These are phyloP conservation scores for Teleiodes luculella DNA, from an alignment of 2,888 invertebrate genomes.

Conservation along the genomic window DNA sequence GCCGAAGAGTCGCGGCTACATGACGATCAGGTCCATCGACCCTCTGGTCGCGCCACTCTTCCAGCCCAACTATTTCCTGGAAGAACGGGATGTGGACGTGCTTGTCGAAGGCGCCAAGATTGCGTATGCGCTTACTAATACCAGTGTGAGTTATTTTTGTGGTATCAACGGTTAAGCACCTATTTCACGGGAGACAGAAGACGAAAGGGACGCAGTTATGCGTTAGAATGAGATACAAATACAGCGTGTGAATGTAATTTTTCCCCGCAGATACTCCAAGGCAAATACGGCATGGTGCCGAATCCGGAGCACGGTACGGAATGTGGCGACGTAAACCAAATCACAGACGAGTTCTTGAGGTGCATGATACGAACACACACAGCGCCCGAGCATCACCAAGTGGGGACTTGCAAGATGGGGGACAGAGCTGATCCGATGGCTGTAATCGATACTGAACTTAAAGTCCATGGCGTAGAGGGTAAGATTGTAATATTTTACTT, in stretches of 20 bases:
- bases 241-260: no score
- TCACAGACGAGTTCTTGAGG: conserved; percentile 85
- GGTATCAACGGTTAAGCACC: neutral
- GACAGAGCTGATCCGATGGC: conserved; percentile 83
- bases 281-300: conserved; percentile 78
- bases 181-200: no score
- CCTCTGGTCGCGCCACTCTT: conserved; percentile 85
- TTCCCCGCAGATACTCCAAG: conserved; percentile 60
- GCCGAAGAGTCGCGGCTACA: conserved; percentile 81
- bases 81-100: conserved; percentile 81
- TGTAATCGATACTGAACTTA: conserved; percentile 84
- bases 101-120: conserved; percentile 81
- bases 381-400: conserved; percentile 90
- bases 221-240: no score
- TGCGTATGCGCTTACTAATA: conserved; percentile 77
- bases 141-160: conserved; percentile 53
- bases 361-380: conserved; percentile 85
- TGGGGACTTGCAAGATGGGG: conserved; percentile 91
- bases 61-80: conserved; percentile 86
- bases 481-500: no score
- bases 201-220: no score
- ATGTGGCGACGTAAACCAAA: conserved; percentile 67
- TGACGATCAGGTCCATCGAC: conserved; percentile 81
- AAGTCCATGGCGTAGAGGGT: conserved; percentile 81
- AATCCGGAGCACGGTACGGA: conserved; percentile 66